These are phyloP conservation scores for Odobenus rosmarus DNA, from an alignment of 2,113 vertebrate genomes.

Conservation along the genomic window DNA sequence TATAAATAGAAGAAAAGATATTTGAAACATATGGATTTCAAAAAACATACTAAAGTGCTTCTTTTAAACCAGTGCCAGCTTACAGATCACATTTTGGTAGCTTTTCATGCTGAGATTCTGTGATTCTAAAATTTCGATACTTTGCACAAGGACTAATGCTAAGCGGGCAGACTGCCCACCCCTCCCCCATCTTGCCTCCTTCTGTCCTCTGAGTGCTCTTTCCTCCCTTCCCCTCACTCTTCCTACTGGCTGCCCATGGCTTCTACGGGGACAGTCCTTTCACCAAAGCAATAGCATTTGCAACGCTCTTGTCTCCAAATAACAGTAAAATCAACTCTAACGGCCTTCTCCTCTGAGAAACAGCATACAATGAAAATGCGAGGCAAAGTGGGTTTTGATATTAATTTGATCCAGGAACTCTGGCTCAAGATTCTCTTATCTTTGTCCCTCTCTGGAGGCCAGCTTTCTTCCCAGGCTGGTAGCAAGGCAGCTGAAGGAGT, in stretches of 20 bases:
- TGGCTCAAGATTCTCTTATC: not conserved
- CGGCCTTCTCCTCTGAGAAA: not conserved
- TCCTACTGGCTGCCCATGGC: not conserved
- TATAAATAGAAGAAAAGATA: not conserved
- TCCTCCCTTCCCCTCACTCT: not conserved
- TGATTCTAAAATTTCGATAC: not conserved
- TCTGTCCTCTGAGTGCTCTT: accelerated
- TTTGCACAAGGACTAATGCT: no score
- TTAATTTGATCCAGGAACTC: not conserved
- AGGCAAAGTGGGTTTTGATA: not conserved
- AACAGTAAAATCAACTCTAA: not conserved
- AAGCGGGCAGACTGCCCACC: not conserved
- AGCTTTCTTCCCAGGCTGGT: not conserved
- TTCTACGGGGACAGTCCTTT: not conserved
- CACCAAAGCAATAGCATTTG: not conserved
- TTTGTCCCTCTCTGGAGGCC: not conserved
- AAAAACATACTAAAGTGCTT: not conserved
- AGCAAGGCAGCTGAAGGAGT: not conserved
- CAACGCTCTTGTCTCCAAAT: not conserved
- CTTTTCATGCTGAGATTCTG: not conserved
- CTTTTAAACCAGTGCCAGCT: not conserved
- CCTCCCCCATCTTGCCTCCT: accelerated
- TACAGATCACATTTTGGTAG: not conserved
- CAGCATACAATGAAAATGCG: accelerated
- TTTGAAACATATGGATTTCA: not conserved